These are phyloP conservation scores for Thomomys bottae DNA, from an alignment of 2,113 vertebrate genomes.

Conservation along the genomic window DNA sequence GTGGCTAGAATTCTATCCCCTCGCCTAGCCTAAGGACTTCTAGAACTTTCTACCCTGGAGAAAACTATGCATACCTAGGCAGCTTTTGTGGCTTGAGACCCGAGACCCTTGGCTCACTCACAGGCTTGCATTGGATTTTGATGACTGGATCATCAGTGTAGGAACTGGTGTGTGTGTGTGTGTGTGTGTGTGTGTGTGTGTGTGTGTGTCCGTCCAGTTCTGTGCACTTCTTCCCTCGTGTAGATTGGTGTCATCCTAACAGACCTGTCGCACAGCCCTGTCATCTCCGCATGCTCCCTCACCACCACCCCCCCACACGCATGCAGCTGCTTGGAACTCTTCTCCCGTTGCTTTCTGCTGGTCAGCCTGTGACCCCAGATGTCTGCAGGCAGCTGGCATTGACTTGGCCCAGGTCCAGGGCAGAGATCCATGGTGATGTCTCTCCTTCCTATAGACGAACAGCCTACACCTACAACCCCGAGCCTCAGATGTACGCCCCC, in stretches of 20 bases:
- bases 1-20: too few relatives aligned
- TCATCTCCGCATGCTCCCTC: too few relatives aligned
- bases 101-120: too few relatives aligned
- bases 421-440: background rate
- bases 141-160: too few relatives aligned
- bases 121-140: background rate
- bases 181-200: too few relatives aligned
- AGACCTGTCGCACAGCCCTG: too few relatives aligned
- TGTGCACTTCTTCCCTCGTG: background rate
- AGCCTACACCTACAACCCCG: conserved; percentile 94
- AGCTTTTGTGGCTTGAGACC: background rate
- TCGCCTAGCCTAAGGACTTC: background rate
- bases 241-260: background rate
- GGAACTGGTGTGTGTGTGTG: background rate
- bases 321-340: too few relatives aligned
- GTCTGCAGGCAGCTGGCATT: background rate
- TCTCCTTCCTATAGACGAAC: conserved; percentile 87
- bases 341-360: too few relatives aligned
- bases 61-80: rapidly evolving
- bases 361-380: rapidly evolving
- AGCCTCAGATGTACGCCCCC: conserved; percentile 94
- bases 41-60: background rate
- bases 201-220: rapidly evolving
- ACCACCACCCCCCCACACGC: too few relatives aligned
- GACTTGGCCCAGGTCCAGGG: background rate